phyloP scores from a whole-genome alignment of 2,113 vertebrate genomes.

The Labeo rohita region DNA sequence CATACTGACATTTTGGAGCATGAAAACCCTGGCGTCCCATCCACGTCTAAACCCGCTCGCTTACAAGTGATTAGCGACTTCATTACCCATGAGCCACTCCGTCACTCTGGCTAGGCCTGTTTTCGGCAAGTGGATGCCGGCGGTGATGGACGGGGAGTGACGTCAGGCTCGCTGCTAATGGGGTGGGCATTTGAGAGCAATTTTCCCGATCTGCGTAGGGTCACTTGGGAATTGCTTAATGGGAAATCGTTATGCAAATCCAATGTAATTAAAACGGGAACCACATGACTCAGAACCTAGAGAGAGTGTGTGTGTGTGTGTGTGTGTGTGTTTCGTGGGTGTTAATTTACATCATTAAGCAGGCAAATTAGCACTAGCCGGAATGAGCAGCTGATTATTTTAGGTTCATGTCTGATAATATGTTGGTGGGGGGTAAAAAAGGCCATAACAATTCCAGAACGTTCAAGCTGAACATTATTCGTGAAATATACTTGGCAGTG shows the following conservation, averaged over 20 bases:
- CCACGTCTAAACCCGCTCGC: background rate
- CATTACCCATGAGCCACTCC: constrained; percentile 47
- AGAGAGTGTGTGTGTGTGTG: constrained; percentile 35
- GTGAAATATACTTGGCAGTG: constrained; percentile 18
- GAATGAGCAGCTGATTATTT: constrained; percentile 49
- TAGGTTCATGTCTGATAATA: constrained; percentile 38
- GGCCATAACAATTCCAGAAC: constrained; percentile 34
- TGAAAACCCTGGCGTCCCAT: constrained; percentile 17
- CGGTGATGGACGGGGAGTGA: constrained; percentile 39
- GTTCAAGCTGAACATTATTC: constrained; percentile 19
- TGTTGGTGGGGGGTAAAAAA: constrained; percentile 21
- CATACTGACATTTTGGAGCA: constrained; percentile 8
- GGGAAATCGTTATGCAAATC: constrained; percentile 74
- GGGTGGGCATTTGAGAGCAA: constrained; percentile 53
- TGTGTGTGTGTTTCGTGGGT: constrained; percentile 45
- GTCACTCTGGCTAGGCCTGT: constrained; percentile 13
- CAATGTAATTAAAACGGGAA: constrained; percentile 73
- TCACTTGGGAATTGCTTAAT: constrained; percentile 68
- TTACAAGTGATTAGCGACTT: constrained; percentile 47
- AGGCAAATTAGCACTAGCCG: constrained; percentile 67
- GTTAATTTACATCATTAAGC: constrained; percentile 69
- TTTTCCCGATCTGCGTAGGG: constrained; percentile 60
- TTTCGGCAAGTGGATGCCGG: constrained; percentile 8
- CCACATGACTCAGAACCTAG: constrained; percentile 58
- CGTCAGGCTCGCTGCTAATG: constrained; percentile 41